phyloP scores from a whole-genome alignment of 2,797 vertebrate species.

The Peromyscus aztecus region DNA sequence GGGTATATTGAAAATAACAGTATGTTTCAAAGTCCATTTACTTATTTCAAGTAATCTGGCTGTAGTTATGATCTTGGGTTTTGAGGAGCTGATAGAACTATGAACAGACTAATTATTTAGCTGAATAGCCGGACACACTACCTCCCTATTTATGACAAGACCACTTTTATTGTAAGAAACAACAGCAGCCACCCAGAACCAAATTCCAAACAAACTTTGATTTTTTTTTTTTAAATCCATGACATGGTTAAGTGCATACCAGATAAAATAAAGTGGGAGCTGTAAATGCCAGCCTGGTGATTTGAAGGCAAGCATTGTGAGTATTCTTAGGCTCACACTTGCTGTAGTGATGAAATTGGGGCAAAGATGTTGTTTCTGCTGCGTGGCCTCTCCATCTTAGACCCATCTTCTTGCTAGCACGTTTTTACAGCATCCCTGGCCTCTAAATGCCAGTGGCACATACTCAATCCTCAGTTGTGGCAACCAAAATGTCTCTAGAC shows the following conservation, averaged over 20 bases:
- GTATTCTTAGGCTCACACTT: background rate
- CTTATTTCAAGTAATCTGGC: slow-evolving; percentile 60
- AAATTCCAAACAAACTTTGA: background rate
- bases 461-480: background rate
- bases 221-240: background rate
- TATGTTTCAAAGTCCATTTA: slow-evolving; percentile 32
- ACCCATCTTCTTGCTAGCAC: background rate
- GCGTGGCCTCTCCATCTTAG: background rate
- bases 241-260: background rate
- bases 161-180: background rate
- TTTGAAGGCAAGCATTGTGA: background rate
- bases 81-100: slow-evolving; percentile 39
- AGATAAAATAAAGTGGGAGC: background rate
- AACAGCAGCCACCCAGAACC: background rate
- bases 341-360: background rate
- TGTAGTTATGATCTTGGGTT: slow-evolving; percentile 9
- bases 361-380: background rate
- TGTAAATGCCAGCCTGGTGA: background rate
- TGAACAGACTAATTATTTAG: slow-evolving; percentile 45
- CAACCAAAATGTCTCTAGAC: background rate
- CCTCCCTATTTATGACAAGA: background rate
- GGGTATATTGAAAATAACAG: slow-evolving; percentile 35
- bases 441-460: background rate
- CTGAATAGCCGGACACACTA: background rate
- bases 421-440: background rate